Base-by-base conservation (phyloP, 2,113 vertebrate species). In the Prietella phreatophila region DNA sequence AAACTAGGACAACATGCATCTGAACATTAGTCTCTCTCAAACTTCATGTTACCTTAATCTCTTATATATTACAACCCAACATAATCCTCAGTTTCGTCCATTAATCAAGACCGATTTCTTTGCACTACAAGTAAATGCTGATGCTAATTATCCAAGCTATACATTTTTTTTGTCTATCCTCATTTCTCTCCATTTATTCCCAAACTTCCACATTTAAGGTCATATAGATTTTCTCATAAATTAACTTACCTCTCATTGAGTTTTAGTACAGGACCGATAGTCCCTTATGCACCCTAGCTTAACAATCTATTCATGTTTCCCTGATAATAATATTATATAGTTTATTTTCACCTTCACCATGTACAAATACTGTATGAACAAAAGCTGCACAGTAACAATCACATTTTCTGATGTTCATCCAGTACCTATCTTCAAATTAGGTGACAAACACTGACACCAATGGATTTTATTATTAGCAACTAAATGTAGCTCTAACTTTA, bases 331-430 rank as follows among this genome's bases (percentile, higher is more conserved):
- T 93, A 93, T 93, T 94, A 90, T 93, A 94, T 93, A 92, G 92
- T 95, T 95, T 95, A 95, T 95, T 95, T 94, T 93, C 92, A 94
- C 93, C 93, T 93, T 94, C 93, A 95, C 94, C 94, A 95, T 95
- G 92, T 94, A 96, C 93, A 95, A 95, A 95, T 93, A 83, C 36
- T 83, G 80, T 75, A 88, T 86, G 91, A 94, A 93, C 92, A 95
- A 93, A 95, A 93, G 92, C 92, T 94, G 93, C 94, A 96, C 94
- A 95, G 92, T 95, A 93, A 93, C 93, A 95, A 93, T 94, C 92
- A 95, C 91, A 95, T 93, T 92, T 93, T 79, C 92, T 60, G 82
- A 86, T 93, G 92, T 93, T 94, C 93, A 93, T 95, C 93, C 94
- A 93, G 93, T 92, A 94, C 93, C 93, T 92, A 93, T 93, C 92